Evolutionary conservation across 2,113 vertebrate species (phyloP), one percentile per base, ranked within the genome.

Genomic region (Siniperca chuatsi): DNA sequence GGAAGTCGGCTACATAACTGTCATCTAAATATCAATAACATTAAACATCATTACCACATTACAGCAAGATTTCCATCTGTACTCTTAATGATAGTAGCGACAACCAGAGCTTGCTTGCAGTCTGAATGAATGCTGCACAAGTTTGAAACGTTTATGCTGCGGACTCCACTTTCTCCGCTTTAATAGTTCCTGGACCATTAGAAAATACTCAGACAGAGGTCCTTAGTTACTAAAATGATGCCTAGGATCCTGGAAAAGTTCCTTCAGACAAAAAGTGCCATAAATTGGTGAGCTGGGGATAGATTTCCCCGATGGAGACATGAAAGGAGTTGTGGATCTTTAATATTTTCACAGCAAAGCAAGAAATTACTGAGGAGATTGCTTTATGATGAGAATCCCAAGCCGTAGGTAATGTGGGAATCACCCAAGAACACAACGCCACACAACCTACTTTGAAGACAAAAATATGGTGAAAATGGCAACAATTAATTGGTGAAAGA

Each of bases 1-100:
- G 62, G 55, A 78, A 62, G 23, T 58, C 16, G 2, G 64, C 57
- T 57, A 1, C 70, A 44, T 42, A 23, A 10, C 35, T 35, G 29
- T 67, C 8, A n/a, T 46, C 37, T 58, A 61, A 33, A 33, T 71
- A 66, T 86, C 44, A 77, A 42, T 48, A 75, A 23, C n/a, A 58
- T 33, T 76, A 20, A 77, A 52, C 67, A 50, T 50, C 21, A 60
- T 67, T 42, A 66, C 29, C n/a, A 15, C n/a, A 25, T 37, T 29
- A 42, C 6, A 25, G 4, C 12, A 20, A 57, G 23, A n/a, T 42
- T 54, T 65, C 52, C 52, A 54, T 54, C 44, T 40, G 25, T 57
- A 20, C 35, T 25, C 8, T 21, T 37, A 7, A 25, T n/a, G 11
- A 54, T 35, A 1, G 37, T 7, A 4, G 54, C 2, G 21, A 33